Evolutionary conservation across 2,888 invertebrate genomes (phyloP).

Genomic region (Sylvicola fuscatus): DNA sequence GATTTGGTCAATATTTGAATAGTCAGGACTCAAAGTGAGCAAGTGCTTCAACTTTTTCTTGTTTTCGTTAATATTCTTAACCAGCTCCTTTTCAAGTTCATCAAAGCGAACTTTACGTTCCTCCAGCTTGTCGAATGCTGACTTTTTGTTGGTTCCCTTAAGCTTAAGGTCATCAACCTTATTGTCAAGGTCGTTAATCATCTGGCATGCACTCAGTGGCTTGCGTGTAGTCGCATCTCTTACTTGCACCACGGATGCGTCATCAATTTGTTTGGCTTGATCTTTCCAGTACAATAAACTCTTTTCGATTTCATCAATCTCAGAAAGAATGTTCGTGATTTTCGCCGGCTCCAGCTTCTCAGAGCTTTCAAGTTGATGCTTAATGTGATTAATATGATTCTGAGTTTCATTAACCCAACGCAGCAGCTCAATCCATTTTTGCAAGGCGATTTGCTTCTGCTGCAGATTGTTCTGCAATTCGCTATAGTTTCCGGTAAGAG

Average conservation of each 20-base stretch:
- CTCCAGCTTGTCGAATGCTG: conserved; percentile 45
- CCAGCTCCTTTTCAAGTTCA: conserved; percentile 45
- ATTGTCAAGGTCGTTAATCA: conserved; percentile 52
- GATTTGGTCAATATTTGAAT: conserved; percentile 23
- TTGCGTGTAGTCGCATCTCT: conserved; percentile 48
- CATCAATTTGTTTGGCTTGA: conserved; percentile 44
- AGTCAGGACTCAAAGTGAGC: conserved; percentile 16
- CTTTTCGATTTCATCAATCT: conserved; percentile 43
- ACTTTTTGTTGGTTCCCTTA: conserved; percentile 43
- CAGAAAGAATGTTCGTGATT: conserved; percentile 43
- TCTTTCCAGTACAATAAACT: conserved; percentile 51
- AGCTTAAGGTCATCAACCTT: conserved; percentile 44
- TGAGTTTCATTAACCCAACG: conserved; percentile 64
- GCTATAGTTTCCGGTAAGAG: conserved; percentile 57
- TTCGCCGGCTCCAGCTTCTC: conserved; percentile 36
- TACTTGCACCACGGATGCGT: conserved; percentile 42
- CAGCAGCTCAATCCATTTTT: conserved; percentile 66
- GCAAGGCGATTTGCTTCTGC: conserved; percentile 49
- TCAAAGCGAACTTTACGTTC: conserved; percentile 63
- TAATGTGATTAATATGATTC: conserved; percentile 58
- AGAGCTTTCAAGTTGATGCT: conserved; percentile 55
- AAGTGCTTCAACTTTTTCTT: conserved; percentile 18
- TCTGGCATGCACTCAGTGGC: conserved; percentile 47
- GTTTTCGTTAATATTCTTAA: conserved; percentile 35
- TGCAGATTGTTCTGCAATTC: conserved; percentile 50